Conservation (phyloP, 30 jellyfish, hydroid and myxozoan species). For the Aurelia aurita complex sp. Pacific region DNA sequence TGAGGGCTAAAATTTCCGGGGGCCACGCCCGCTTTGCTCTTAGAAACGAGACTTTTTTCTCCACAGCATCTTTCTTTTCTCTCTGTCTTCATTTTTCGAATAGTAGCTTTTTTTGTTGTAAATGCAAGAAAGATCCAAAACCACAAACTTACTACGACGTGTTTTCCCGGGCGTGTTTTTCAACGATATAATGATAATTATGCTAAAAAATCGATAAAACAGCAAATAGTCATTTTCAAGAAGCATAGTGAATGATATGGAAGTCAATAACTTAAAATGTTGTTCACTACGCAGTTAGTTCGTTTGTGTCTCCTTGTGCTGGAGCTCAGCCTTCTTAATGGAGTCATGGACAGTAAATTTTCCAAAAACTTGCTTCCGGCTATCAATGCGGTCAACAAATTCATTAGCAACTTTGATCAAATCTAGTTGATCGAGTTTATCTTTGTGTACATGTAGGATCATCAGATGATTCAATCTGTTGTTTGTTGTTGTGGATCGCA, state of each 20-base stretch:
- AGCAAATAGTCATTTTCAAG: neutral
- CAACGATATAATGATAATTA: too few species aligned
- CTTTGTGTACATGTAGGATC: slow-evolving; percentile 22
- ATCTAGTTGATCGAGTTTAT: neutral
- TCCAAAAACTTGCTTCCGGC: slow-evolving; percentile 6
- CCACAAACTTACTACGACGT: too few species aligned
- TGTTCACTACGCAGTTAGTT: neutral
- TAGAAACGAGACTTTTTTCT: too few species aligned
- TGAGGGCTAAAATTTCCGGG: too few species aligned
- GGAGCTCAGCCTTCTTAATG: neutral
- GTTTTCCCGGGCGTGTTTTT: too few species aligned
- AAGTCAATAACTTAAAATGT: neutral
- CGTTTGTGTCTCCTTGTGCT: slow-evolving; percentile 5
- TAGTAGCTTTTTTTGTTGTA: too few species aligned
- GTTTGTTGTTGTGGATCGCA: slow-evolving; percentile 21
- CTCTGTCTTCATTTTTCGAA: too few species aligned
- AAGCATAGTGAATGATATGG: neutral
- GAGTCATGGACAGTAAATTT: neutral
- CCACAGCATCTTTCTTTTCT: too few species aligned
- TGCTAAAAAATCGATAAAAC: neutral
- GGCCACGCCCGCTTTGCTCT: too few species aligned
- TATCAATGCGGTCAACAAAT: neutral
- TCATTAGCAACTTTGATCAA: slow-evolving; percentile 5
- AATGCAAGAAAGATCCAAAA: too few species aligned
- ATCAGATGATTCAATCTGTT: slow-evolving; percentile 30